Base-by-base conservation (phyloP, 2,797 vertebrate species). In the Octomys mimax region DNA sequence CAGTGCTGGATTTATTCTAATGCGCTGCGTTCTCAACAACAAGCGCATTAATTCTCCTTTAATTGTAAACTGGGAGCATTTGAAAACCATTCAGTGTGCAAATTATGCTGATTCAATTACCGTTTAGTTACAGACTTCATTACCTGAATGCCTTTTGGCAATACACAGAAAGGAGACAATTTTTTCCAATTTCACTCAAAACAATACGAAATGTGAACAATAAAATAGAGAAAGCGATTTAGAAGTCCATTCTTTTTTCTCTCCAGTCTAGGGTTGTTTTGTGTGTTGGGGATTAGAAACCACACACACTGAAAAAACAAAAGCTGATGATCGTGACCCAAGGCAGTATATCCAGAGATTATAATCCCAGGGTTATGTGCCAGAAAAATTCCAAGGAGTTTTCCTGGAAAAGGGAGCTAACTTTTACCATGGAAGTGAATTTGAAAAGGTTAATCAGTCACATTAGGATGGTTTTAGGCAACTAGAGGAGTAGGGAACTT, bases 51-150 rank as follows among this genome's bases (percentile, higher is more conserved):
- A 99, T 99, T 99, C 98, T 98, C 98, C 98, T 99, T 99, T 99
- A 99, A 99, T 99, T 99, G 98, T 99, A 98, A 99, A 98, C 98
- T 98, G 99, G 98, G 98, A 99, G 98, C 98, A 98, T 99, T 99
- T 99, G 98, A 99, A 98, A 99, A 98, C 98, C 98, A 98, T 99
- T 98, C 98, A 98, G 97, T 98, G 98, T 98, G 98, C 98, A 99
- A 99, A 99, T 99, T 98, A 99, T 98, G 98, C 98, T 98, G 98
- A 99, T 99, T 99, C 98, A 99, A 99, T 99, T 99, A 99, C 98
- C 98, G 98, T 98, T 99, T 99, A 98, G 98, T 99, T 99, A 98
- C 98, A 99, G 98, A 99, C 98, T 99, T 99, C 98, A 99, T 99
- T 99, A 99, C 98, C 98, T 99, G 98, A 98, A 98, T 98, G 97